Evolutionary conservation across 2,888 invertebrate species (phyloP).

Genomic region (Andrena dorsata): DNA sequence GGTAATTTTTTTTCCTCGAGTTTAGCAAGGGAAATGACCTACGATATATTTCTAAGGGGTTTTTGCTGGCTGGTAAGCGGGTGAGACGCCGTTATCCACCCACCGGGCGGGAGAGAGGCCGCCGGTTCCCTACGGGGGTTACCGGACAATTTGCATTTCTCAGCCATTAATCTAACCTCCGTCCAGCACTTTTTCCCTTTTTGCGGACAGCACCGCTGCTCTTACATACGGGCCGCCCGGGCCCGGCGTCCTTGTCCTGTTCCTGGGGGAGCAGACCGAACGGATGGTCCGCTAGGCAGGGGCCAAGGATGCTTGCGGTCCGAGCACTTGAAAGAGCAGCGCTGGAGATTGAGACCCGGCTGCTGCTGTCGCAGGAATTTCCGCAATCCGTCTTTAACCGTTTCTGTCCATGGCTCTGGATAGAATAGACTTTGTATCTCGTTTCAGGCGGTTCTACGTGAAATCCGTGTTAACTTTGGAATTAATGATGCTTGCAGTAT

Average conservation of each 20-base stretch:
- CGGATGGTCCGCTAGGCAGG: background rate
- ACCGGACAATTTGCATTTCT: conserved; percentile 84
- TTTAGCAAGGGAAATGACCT: conserved; percentile 84
- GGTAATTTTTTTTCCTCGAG: conserved; percentile 79
- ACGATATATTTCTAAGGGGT: conserved; percentile 84
- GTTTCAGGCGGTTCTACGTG: too few relatives aligned
- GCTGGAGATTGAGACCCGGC: conserved; percentile 6
- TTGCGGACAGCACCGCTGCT: conserved; percentile 55
- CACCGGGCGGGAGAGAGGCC: conserved; percentile 56
- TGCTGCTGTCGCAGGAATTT: background rate
- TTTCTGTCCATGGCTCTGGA: too few relatives aligned
- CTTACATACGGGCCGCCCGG: conserved; percentile 48
- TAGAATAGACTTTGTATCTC: too few relatives aligned
- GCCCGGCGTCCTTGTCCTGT: conserved; percentile 33
- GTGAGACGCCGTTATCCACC: conserved; percentile 77
- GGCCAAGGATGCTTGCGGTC: conserved; percentile 16
- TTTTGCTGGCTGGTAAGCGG: conserved; percentile 78
- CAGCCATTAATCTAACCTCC: conserved; percentile 84
- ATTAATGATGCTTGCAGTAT: too few relatives aligned
- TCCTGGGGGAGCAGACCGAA: background rate
- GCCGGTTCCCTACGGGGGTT: conserved; percentile 64
- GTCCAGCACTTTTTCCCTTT: conserved; percentile 75
- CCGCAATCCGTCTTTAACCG: background rate
- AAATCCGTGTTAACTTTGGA: too few relatives aligned
- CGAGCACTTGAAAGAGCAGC: background rate